A percentile compares a stretch with the other conserved stretches of the same genome.
Conservation (phyloP, 2,797 vertebrate genomes). For the Tangara arthus region DNA sequence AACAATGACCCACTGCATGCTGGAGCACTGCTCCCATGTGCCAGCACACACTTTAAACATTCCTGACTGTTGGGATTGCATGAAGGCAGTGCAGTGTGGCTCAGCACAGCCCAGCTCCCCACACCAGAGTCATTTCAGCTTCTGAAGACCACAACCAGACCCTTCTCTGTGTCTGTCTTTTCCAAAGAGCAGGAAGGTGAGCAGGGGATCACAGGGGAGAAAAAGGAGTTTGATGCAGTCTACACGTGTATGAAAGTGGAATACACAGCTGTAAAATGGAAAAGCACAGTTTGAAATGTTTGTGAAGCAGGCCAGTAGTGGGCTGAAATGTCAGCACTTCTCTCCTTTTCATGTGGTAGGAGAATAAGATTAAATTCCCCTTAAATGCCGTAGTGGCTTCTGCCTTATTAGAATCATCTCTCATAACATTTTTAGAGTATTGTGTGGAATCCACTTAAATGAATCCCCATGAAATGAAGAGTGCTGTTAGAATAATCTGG, state of each 20-base stretch:
- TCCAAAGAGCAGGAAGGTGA: neutral
- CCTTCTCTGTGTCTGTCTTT: neutral
- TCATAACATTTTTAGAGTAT: slow-evolving; percentile 57
- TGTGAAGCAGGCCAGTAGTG: slow-evolving; percentile 26
- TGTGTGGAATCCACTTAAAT: slow-evolving; percentile 58
- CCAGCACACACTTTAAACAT: neutral
- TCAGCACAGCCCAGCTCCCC: neutral
- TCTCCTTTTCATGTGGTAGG: slow-evolving; percentile 47
- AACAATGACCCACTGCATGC: neutral
- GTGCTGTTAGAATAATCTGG: slow-evolving; percentile 53
- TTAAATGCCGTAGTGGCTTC: slow-evolving; percentile 48
- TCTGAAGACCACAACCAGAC: too few species aligned
- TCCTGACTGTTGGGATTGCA: too few species aligned
- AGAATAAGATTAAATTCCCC: slow-evolving; percentile 67
- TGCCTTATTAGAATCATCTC: slow-evolving; percentile 69
- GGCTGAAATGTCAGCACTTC: slow-evolving; percentile 66
- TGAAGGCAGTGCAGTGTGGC: neutral
- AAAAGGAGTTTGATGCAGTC: neutral
- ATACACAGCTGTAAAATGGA: neutral
- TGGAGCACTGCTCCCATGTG: neutral
- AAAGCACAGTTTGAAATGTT: slow-evolving; percentile 36
- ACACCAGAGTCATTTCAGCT: neutral
- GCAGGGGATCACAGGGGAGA: neutral
- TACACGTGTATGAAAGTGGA: neutral
- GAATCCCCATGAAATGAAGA: slow-evolving; percentile 60